A percentile compares a stretch with the other conserved stretches of the same genome.
Evolutionary conservation across 2,888 invertebrate genomes (phyloP).

Genomic region (Corythucha ciliata): DNA sequence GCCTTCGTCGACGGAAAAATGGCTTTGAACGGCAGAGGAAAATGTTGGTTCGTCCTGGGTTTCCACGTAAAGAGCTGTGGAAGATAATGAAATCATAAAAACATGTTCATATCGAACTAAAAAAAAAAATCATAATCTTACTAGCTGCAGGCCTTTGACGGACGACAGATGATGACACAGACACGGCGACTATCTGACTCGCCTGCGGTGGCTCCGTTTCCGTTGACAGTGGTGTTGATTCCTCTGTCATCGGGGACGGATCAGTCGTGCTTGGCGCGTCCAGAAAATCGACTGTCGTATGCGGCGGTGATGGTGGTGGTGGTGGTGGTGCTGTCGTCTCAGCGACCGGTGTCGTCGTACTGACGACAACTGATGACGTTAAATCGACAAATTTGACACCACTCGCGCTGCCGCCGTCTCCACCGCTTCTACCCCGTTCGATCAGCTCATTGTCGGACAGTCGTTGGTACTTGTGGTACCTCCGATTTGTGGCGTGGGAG

Average conservation of each 20-base stretch:
- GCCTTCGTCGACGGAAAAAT: constrained; percentile 35
- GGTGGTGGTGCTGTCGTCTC: too few species aligned
- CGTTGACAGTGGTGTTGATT: background rate
- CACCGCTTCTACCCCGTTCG: too few species aligned
- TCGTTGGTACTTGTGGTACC: background rate
- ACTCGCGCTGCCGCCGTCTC: too few species aligned
- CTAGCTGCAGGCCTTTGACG: constrained; percentile 30
- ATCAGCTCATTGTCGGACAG: background rate
- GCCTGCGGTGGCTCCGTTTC: constrained; percentile 15
- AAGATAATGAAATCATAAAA: background rate
- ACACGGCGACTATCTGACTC: constrained; percentile 44
- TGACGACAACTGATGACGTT: too few species aligned
- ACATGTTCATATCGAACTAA: background rate
- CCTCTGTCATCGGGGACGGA: background rate
- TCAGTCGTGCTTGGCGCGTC: too few species aligned
- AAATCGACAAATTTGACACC: too few species aligned
- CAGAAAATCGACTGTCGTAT: too few species aligned
- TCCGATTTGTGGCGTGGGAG: constrained; percentile 1
- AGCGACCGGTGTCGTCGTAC: too few species aligned
- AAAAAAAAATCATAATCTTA: background rate
- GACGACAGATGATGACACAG: constrained; percentile 45
- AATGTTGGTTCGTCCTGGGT: constrained; percentile 29
- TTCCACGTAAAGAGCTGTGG: constrained; percentile 11
- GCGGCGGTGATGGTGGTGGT: too few species aligned
- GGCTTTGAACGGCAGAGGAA: constrained; percentile 32